Evolutionary conservation across 2,888 invertebrate species (phyloP), one percentile per base, ranked within the genome.

Genomic region (Nineta flava): DNA sequence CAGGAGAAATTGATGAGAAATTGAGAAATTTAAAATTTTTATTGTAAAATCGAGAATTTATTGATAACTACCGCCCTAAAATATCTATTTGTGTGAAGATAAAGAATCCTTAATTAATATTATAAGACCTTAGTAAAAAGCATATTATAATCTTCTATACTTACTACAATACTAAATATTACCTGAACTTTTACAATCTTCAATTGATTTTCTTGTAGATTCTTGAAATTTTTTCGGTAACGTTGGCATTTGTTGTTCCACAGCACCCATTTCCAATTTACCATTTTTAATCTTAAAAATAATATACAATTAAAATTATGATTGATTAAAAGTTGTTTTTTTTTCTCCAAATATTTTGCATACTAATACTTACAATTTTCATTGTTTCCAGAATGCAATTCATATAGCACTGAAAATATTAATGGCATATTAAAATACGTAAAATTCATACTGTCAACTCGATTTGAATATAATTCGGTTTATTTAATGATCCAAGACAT

Each of bases 181-280:
- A 72, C 74, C 65, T 53, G 70, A 61, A 67, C 72, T 70, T 57
- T 61, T 70, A 58, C 76, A 77, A 34, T 71, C 65, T 1, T 64
- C 61, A 7, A 75, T 58, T 1, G 72, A 70, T 50, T 61, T 66
- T 52, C 67, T 69, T 1, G 69, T 64, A 6, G 69, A 55, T 66
- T 69, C 48, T 68, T 64, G 52, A 66, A 71, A 2, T 66, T 70
- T 34, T 67, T 46, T 71, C 50, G 54, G 75, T 57, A 59, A 71
- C 54, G 55, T 70, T 68, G 55, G 56, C 0, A 72, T 65, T 58
- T 77, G 75, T 46, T 68, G 69, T 44, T 69, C 55, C 0, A 73
- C 72, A 0, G 69, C 64, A 13, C 74, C 73, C 44, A 65, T 66
- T 55, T 69, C 69, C 4, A 77, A 50, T 57, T 69, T 69, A 1